Conservation (phyloP, 2,888 invertebrate genomes). For the Apomyelois bistriatella region DNA sequence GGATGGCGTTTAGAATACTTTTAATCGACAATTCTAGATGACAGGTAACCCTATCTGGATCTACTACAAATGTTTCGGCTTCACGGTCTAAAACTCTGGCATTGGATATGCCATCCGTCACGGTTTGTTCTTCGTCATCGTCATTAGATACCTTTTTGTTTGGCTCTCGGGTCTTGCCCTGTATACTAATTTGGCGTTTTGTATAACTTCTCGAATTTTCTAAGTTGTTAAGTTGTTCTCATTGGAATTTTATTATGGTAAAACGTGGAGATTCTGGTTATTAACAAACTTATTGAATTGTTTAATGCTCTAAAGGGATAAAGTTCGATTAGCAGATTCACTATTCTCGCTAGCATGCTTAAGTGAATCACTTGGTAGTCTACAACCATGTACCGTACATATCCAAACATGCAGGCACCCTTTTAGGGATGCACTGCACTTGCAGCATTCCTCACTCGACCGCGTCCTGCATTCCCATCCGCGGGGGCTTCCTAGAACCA, state of each 20-base stretch:
- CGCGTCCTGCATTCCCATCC: conserved; percentile 66
- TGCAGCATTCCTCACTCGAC: conserved; percentile 46
- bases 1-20: no score
- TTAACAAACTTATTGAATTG: neutral
- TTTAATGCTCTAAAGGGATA: no score
- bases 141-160: conserved; percentile 29
- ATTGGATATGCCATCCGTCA: conserved; percentile 35
- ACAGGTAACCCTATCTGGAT: conserved; percentile 2
- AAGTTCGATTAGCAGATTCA: no score
- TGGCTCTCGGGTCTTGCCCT: conserved; percentile 11
- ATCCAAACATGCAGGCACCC: conserved; percentile 5
- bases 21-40: neutral
- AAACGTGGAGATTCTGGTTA: no score
- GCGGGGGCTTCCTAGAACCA: conserved; percentile 60
- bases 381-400: neutral
- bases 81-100: conserved; percentile 37
- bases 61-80: conserved; percentile 20
- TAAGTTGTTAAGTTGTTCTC: neutral
- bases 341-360: neutral
- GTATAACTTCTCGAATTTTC: neutral
- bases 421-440: conserved; percentile 37
- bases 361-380: neutral
- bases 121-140: conserved; percentile 35
- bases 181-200: neutral
- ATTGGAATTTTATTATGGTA: no score